Evolutionary conservation across 2,797 vertebrate species (phyloP).

Genomic region (Microcaecilia unicolor): DNA sequence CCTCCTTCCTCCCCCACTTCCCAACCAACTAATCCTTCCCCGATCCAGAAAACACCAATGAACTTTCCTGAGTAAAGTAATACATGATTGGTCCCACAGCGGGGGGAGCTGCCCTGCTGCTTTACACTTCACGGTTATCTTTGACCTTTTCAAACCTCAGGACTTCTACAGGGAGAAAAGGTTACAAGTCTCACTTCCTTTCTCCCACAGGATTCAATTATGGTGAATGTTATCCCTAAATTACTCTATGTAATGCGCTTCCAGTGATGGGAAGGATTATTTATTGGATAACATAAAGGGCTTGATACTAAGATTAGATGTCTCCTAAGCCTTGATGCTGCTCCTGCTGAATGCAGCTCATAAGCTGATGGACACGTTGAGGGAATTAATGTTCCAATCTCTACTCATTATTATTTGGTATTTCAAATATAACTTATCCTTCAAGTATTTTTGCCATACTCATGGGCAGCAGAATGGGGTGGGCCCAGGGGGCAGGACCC

Average conservation of each 20-base stretch:
- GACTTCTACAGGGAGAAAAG: slow-evolving; percentile 6
- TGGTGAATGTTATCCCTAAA: slow-evolving; percentile 11
- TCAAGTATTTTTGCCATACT: too few relatives aligned
- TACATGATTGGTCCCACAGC: too few relatives aligned
- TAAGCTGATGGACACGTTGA: not conserved
- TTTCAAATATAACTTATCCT: too few relatives aligned
- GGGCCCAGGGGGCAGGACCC: too few relatives aligned
- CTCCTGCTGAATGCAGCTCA: not conserved
- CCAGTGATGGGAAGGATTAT: slow-evolving; percentile 7
- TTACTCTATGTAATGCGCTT: slow-evolving; percentile 7
- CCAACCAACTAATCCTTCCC: too few relatives aligned
- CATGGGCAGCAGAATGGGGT: too few relatives aligned
- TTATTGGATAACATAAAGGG: slow-evolving; percentile 8
- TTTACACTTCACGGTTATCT: too few relatives aligned
- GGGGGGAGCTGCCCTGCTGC: too few relatives aligned
- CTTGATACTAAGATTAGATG: not conserved
- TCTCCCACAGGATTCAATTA: slow-evolving; percentile 4
- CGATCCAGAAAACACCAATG: too few relatives aligned
- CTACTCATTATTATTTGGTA: slow-evolving; percentile 17
- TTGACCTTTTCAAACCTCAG: slow-evolving; percentile 10
- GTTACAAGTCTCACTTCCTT: slow-evolving; percentile 7
- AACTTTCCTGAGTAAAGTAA: too few relatives aligned
- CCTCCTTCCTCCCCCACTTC: too few relatives aligned
- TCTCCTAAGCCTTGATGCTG: not conserved
- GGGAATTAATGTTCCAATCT: slow-evolving; percentile 9